Evolutionary conservation across 2,888 invertebrate species (phyloP).

Genomic region (Hemicrepidius hirtus): DNA sequence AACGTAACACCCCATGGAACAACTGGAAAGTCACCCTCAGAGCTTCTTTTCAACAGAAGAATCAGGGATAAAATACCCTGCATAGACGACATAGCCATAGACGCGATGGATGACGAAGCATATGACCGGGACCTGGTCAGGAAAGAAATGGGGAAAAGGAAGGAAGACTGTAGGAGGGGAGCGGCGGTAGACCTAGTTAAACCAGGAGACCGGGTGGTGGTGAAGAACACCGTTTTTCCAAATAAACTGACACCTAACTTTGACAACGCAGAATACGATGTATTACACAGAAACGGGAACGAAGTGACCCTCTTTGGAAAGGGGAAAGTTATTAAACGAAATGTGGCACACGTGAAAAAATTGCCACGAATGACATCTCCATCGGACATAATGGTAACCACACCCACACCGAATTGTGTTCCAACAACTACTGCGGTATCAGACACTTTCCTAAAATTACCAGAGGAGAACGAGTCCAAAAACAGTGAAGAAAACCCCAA

Average conservation of each 20-base stretch:
- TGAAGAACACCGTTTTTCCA: background rate
- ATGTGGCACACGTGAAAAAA: background rate
- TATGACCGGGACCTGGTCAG: background rate
- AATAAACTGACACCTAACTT: background rate
- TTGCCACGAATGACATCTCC: background rate
- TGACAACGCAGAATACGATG: background rate
- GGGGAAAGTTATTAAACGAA: background rate
- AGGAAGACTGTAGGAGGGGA: background rate
- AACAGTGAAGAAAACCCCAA: background rate
- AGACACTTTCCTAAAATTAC: background rate
- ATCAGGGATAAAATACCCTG: background rate
- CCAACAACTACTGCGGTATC: background rate
- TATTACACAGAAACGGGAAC: background rate
- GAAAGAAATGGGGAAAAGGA: background rate
- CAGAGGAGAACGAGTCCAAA: background rate
- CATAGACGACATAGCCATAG: background rate
- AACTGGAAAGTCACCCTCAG: background rate
- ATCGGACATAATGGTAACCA: background rate
- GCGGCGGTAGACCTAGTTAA: background rate
- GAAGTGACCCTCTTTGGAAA: background rate
- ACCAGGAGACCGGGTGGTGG: background rate
- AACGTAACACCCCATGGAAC: background rate
- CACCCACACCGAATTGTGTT: background rate
- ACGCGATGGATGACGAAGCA: background rate
- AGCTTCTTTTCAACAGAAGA: background rate